phyloP scores from a whole-genome alignment of 2,888 invertebrate genomes.

The Falcaria lacertinaria region DNA sequence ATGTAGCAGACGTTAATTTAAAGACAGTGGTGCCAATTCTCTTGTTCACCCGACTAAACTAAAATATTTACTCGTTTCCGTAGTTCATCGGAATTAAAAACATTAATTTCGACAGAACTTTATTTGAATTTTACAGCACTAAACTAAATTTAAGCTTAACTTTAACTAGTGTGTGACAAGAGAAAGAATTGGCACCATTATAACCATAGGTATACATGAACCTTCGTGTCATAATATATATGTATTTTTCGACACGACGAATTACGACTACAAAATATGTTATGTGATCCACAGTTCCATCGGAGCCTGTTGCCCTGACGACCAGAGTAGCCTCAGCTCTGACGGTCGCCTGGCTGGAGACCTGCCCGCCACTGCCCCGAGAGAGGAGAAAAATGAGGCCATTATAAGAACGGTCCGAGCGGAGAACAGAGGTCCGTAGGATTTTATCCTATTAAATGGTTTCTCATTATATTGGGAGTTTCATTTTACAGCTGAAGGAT shows the following conservation, averaged over 20 bases:
- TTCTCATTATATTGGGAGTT: slow-evolving; percentile 12
- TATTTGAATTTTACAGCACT: too few relatives aligned
- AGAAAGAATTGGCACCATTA: too few relatives aligned
- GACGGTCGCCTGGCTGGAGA: slow-evolving; percentile 77
- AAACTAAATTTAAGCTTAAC: too few relatives aligned
- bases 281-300: slow-evolving; percentile 58
- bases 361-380: slow-evolving; percentile 66
- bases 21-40: too few relatives aligned
- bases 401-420: slow-evolving; percentile 55
- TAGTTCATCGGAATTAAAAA: too few relatives aligned
- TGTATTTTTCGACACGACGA: too few relatives aligned
- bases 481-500: slow-evolving; percentile 13
- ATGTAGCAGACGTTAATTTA: too few relatives aligned
- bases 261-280: background rate
- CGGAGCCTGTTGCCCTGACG: slow-evolving; percentile 89
- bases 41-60: too few relatives aligned
- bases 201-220: too few relatives aligned
- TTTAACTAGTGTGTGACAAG: too few relatives aligned
- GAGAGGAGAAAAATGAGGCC: slow-evolving; percentile 65
- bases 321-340: slow-evolving; percentile 38
- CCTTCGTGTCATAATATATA: background rate
- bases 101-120: too few relatives aligned
- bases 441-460: slow-evolving; percentile 17
- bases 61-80: too few relatives aligned
- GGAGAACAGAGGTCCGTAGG: slow-evolving; percentile 59